Evolutionary conservation across 2,797 vertebrate genomes (phyloP).

Genomic region (Sebastes vulpes): DNA sequence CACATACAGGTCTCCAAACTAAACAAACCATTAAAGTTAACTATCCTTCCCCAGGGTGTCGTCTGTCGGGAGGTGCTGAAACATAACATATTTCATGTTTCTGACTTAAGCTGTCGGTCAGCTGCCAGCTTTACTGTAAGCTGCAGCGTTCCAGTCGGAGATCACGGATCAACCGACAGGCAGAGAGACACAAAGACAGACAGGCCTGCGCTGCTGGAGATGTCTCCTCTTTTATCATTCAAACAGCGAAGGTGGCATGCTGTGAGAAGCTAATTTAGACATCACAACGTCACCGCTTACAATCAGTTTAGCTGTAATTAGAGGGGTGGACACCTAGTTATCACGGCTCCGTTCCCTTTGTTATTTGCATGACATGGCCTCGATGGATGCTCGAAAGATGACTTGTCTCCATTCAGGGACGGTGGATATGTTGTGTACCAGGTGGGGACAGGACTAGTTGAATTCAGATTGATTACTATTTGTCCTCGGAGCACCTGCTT

Average conservation of each 20-base stretch:
- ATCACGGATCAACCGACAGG: slow-evolving; percentile 47
- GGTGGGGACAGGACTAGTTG: slow-evolving; percentile 63
- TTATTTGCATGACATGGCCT: slow-evolving; percentile 35
- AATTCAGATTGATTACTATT: slow-evolving; percentile 75
- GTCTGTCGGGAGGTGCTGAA: slow-evolving; percentile 62
- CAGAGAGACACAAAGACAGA: slow-evolving; percentile 33
- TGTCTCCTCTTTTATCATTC: slow-evolving; percentile 28
- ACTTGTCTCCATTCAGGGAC: slow-evolving; percentile 9
- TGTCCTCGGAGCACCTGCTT: slow-evolving; percentile 78
- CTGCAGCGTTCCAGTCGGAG: slow-evolving; percentile 43
- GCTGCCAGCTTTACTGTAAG: slow-evolving; percentile 48
- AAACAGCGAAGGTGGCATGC: slow-evolving; percentile 23
- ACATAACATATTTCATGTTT: slow-evolving; percentile 69
- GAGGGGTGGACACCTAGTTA: slow-evolving; percentile 43
- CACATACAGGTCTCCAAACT: slow-evolving; percentile 58
- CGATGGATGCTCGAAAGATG: slow-evolving; percentile 30
- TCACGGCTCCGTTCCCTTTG: slow-evolving; percentile 39
- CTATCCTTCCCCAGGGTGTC: slow-evolving; percentile 59
- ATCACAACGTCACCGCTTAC: slow-evolving; percentile 36
- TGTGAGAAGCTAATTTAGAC: slow-evolving; percentile 62
- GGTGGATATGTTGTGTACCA: slow-evolving; percentile 51
- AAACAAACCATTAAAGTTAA: slow-evolving; percentile 82
- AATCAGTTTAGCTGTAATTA: slow-evolving; percentile 52
- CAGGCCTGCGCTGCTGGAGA: slow-evolving; percentile 21
- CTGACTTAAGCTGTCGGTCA: slow-evolving; percentile 69